Conservation (phyloP, 2,888 invertebrate genomes). For the Malthinus seriepunctatus region DNA sequence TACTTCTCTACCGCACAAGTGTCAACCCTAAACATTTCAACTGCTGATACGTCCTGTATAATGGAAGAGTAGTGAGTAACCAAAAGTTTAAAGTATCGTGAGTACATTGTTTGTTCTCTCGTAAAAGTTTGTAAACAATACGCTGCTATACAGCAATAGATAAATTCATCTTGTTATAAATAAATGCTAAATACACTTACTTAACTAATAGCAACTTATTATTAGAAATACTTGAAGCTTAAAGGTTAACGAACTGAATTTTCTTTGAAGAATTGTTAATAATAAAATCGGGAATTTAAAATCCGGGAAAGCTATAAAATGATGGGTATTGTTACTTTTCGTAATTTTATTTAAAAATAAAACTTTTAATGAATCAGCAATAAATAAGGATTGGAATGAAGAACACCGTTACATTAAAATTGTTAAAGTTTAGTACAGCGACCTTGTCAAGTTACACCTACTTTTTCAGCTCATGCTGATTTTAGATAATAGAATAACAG, state of each 20-base stretch:
- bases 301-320: background rate
- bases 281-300: background rate
- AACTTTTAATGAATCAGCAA: constrained; percentile 20
- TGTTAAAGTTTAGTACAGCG: constrained; percentile 37
- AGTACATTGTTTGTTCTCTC: no score
- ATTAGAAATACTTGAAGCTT: constrained; percentile 3
- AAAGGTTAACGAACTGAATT: constrained; percentile 1
- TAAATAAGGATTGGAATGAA: constrained; percentile 39
- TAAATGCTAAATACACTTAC: background rate
- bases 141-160: background rate
- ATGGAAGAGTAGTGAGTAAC: no score
- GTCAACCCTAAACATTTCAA: no score
- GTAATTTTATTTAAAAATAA: constrained; percentile 15
- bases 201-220: constrained; percentile 2
- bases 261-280: constrained; percentile 7
- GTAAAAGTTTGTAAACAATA: background rate
- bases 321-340: no score
- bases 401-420: constrained; percentile 38
- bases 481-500: no score
- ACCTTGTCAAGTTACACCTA: constrained; percentile 35
- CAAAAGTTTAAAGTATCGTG: background rate
- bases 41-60: no score
- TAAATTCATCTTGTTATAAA: constrained; percentile 3
- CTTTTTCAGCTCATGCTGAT: background rate
- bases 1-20: no score